Evolutionary conservation across 2,113 vertebrate species (phyloP).

Genomic region (Hippocampus guttulatus): DNA sequence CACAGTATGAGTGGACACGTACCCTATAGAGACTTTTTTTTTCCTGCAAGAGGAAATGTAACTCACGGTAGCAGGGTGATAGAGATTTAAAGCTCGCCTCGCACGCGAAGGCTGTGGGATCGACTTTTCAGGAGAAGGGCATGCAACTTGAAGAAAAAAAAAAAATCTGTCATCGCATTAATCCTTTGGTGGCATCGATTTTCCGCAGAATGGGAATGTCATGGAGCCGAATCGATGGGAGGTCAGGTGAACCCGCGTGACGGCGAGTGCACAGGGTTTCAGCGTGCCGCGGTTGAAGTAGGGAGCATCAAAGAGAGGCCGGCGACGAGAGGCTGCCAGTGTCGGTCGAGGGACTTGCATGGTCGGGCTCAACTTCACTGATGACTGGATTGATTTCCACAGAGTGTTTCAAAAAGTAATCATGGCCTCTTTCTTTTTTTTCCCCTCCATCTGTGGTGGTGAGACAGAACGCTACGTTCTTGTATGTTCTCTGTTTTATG

Average conservation of each 20-base stretch:
- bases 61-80: conserved; percentile 7
- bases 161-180: conserved; percentile 65
- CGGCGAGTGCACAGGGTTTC: conserved; percentile 35
- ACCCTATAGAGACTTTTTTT: background rate
- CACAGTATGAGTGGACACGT: background rate
- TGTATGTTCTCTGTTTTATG: background rate
- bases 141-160: conserved; percentile 62
- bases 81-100: background rate
- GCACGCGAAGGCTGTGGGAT: conserved; percentile 19
- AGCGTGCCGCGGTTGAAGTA: conserved; percentile 38
- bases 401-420: conserved; percentile 52
- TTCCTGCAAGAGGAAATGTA: background rate
- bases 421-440: conserved; percentile 40
- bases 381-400: conserved; percentile 67
- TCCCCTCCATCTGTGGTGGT: no score
- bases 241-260: conserved; percentile 68
- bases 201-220: conserved; percentile 73
- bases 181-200: conserved; percentile 72
- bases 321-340: conserved; percentile 47
- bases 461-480: background rate
- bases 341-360: conserved; percentile 51
- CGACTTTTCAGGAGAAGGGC: conserved; percentile 53
- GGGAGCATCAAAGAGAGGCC: conserved; percentile 69
- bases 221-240: conserved; percentile 71
- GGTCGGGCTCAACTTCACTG: conserved; percentile 44